A percentile compares a stretch with the other conserved stretches of the same genome.
Evolutionary conservation across 2,797 vertebrate genomes (phyloP).

Genomic region (Sorex maritimensis): DNA sequence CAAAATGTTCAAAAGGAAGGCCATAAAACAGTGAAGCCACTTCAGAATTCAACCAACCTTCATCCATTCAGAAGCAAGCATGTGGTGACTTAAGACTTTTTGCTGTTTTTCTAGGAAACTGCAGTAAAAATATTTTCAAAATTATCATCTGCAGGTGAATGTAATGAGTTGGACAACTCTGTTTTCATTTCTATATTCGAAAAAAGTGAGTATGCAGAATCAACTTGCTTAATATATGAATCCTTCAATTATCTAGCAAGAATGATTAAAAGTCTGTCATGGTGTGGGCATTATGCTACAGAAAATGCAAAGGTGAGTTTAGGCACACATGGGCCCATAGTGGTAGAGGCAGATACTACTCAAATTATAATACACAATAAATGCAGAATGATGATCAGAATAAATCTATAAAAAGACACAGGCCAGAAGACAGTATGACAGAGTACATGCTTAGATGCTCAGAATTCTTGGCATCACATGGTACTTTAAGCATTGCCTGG

Average conservation of each 20-base stretch:
- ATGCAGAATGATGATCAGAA: conserved; percentile 13
- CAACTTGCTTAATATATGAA: not conserved
- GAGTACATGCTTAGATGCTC: too few species aligned
- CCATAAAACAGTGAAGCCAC: not conserved
- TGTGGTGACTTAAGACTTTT: not conserved
- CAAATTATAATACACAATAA: not conserved
- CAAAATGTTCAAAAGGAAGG: not conserved
- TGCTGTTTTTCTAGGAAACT: not conserved
- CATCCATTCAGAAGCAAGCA: not conserved
- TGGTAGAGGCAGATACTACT: not conserved
- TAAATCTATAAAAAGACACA: not conserved
- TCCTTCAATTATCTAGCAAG: not conserved
- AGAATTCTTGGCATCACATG: too few species aligned
- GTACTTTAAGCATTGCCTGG: too few species aligned
- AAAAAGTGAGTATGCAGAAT: not conserved
- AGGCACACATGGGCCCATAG: not conserved
- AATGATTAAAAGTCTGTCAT: not conserved
- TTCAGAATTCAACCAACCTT: not conserved
- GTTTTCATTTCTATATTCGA: not conserved
- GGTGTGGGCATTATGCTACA: not conserved
- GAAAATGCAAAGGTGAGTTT: not conserved
- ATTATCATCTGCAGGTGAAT: conserved; percentile 6
- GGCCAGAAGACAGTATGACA: too few species aligned
- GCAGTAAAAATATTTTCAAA: conserved; percentile 28
- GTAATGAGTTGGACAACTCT: not conserved